Percentiles rank a stretch among this genome's conserved stretches.
Conservation (phyloP, 1,140 invertebrate genomes). For the Meloidogyne floridensis region DNA sequence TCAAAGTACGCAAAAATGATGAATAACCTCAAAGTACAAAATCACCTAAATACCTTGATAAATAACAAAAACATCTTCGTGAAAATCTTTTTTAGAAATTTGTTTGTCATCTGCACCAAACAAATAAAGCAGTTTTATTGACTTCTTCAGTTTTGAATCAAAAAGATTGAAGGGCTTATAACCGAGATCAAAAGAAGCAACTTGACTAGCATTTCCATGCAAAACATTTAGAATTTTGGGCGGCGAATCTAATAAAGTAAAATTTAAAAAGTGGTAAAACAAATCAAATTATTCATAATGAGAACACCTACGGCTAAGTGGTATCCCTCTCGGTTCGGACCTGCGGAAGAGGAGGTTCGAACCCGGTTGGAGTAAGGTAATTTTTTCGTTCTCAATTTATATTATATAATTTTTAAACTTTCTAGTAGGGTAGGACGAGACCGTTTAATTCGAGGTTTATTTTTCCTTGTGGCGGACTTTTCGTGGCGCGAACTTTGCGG, state of each 20-base stretch:
- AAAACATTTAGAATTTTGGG: slow-evolving; percentile 65
- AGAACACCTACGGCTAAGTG: slow-evolving; percentile 77
- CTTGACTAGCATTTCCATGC: slow-evolving; percentile 74
- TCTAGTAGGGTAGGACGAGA: too few relatives aligned
- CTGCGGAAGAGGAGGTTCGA: background rate
- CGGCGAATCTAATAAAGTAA: slow-evolving; percentile 54
- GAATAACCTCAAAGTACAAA: too few relatives aligned
- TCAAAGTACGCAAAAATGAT: too few relatives aligned
- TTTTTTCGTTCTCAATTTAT: too few relatives aligned
- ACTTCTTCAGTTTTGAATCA: slow-evolving; percentile 62
- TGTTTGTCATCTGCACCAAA: slow-evolving; percentile 87
- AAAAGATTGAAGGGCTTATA: slow-evolving; percentile 80
- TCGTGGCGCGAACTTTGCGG: too few relatives aligned
- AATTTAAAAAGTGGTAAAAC: slow-evolving; percentile 4
- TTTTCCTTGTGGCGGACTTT: too few relatives aligned
- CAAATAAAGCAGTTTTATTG: slow-evolving; percentile 83
- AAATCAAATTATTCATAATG: background rate
- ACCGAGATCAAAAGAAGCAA: slow-evolving; percentile 91
- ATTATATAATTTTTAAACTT: too few relatives aligned
- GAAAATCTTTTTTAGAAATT: slow-evolving; percentile 78
- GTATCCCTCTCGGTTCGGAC: slow-evolving; percentile 75
- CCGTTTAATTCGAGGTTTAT: too few relatives aligned
- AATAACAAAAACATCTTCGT: slow-evolving; percentile 82
- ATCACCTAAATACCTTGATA: slow-evolving; percentile 76
- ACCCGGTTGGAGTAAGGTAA: too few relatives aligned